These are phyloP conservation scores for Rhinichthys osculus DNA, from an alignment of 2,797 vertebrate genomes.

Conservation along the genomic window DNA sequence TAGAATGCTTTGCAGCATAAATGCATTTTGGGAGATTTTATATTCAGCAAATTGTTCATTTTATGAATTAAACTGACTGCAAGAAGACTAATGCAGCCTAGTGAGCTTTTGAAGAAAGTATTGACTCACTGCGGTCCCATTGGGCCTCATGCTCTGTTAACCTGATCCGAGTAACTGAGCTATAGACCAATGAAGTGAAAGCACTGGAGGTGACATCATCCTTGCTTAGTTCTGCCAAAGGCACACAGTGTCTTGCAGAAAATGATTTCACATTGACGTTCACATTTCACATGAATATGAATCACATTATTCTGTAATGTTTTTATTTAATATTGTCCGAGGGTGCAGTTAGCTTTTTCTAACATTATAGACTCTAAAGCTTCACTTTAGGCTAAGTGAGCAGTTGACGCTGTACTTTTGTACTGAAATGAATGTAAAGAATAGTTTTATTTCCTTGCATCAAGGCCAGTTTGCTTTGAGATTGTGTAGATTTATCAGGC, in stretches of 20 bases:
- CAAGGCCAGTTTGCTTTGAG: neutral
- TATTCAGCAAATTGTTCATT: neutral
- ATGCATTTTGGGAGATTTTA: neutral
- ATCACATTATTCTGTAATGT: neutral
- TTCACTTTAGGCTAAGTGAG: neutral
- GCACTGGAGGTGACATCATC: conserved; percentile 22
- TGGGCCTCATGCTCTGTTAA: conserved; percentile 17
- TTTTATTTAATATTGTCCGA: neutral
- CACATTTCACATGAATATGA: neutral
- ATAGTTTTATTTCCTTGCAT: neutral
- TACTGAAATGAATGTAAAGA: neutral
- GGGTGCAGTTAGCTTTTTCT: neutral
- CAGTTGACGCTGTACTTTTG: neutral
- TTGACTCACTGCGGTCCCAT: neutral
- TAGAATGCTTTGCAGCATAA: neutral
- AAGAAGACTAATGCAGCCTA: neutral
- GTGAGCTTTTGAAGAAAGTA: conserved; percentile 5
- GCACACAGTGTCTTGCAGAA: neutral
- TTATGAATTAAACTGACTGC: neutral
- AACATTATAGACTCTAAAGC: neutral
- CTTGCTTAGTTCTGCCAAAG: conserved; percentile 16
- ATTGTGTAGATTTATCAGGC: neutral
- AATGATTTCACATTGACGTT: neutral
- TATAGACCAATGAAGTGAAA: conserved; percentile 2
- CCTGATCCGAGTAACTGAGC: conserved; percentile 9